Evolutionary conservation across 2,888 invertebrate species (phyloP).

Genomic region (Odontomyia ornata): DNA sequence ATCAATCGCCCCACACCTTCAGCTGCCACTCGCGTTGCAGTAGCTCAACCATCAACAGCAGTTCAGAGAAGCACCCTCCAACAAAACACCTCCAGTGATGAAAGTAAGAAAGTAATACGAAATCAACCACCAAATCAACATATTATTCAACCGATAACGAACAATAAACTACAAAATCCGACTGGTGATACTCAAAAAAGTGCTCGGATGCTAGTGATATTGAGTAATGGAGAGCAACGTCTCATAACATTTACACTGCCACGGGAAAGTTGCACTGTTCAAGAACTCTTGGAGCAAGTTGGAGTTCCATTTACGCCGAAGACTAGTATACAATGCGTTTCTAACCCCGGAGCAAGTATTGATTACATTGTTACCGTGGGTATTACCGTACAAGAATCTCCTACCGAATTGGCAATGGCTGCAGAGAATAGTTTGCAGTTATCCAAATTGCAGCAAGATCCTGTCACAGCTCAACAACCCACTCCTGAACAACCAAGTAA

Average conservation of each 20-base stretch:
- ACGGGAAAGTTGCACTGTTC: slow-evolving; percentile 82
- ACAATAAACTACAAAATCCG: slow-evolving; percentile 58
- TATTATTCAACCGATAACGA: slow-evolving; percentile 59
- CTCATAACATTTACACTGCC: slow-evolving; percentile 84
- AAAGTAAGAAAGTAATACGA: slow-evolving; percentile 20
- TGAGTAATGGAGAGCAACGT: slow-evolving; percentile 81
- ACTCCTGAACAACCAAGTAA: slow-evolving; percentile 47
- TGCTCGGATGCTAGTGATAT: slow-evolving; percentile 81
- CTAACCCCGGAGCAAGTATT: slow-evolving; percentile 77
- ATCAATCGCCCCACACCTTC: slow-evolving; percentile 60
- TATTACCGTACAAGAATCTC: slow-evolving; percentile 59
- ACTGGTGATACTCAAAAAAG: slow-evolving; percentile 63
- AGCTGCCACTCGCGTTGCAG: slow-evolving; percentile 46
- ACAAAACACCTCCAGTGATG: not conserved
- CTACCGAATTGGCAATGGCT: slow-evolving; percentile 62
- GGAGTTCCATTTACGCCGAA: slow-evolving; percentile 74
- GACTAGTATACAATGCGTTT: slow-evolving; percentile 78
- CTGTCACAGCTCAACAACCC: not conserved
- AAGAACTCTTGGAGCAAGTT: slow-evolving; percentile 83
- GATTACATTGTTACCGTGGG: slow-evolving; percentile 83
- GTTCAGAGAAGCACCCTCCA: slow-evolving; percentile 1
- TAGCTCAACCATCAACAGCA: not conserved
- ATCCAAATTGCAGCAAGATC: slow-evolving; percentile 55
- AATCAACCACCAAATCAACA: slow-evolving; percentile 63
- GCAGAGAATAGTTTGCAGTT: slow-evolving; percentile 62